Evolutionary conservation across 1,140 invertebrate species (phyloP).

Genomic region (Paraescarpia echinospica): DNA sequence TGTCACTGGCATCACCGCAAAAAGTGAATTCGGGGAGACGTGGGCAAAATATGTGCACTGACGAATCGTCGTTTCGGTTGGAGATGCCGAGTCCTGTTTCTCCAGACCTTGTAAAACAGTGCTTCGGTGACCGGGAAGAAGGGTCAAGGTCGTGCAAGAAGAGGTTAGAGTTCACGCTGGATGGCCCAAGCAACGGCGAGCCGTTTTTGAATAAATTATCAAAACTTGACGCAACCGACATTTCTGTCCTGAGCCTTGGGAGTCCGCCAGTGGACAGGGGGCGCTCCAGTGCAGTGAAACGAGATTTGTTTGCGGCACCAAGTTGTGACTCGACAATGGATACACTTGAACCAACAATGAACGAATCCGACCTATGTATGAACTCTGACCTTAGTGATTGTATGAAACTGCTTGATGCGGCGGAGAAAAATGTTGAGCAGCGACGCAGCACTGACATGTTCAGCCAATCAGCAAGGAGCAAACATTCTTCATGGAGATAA

Average conservation of each 20-base stretch:
- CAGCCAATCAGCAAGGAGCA: not conserved
- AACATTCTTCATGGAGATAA: not conserved
- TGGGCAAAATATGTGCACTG: slow-evolving; percentile 26
- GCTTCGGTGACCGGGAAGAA: slow-evolving; percentile 14
- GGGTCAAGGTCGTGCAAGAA: slow-evolving; percentile 22
- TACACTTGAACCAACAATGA: slow-evolving; percentile 32
- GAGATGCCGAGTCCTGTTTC: slow-evolving; percentile 46
- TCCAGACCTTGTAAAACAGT: slow-evolving; percentile 15
- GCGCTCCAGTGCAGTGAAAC: not conserved
- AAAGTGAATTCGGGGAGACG: not conserved
- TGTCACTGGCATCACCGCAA: not conserved
- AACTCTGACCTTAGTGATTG: slow-evolving; percentile 56
- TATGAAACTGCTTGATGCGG: slow-evolving; percentile 51
- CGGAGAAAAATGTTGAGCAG: slow-evolving; percentile 51
- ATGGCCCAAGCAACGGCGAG: not conserved
- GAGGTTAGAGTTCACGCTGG: slow-evolving; percentile 15
- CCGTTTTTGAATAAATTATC: slow-evolving; percentile 16
- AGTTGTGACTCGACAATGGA: slow-evolving; percentile 1
- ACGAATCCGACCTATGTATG: slow-evolving; percentile 39
- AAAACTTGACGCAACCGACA: slow-evolving; percentile 9
- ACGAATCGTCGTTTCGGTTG: slow-evolving; percentile 45
- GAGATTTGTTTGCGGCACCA: not conserved
- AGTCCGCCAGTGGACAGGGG: not conserved
- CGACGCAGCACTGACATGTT: not conserved
- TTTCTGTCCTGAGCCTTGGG: not conserved